Evolutionary conservation across 2,888 invertebrate species (phyloP), one percentile per base, ranked within the genome.

Genomic region (Lasioglossum pauxillum): DNA sequence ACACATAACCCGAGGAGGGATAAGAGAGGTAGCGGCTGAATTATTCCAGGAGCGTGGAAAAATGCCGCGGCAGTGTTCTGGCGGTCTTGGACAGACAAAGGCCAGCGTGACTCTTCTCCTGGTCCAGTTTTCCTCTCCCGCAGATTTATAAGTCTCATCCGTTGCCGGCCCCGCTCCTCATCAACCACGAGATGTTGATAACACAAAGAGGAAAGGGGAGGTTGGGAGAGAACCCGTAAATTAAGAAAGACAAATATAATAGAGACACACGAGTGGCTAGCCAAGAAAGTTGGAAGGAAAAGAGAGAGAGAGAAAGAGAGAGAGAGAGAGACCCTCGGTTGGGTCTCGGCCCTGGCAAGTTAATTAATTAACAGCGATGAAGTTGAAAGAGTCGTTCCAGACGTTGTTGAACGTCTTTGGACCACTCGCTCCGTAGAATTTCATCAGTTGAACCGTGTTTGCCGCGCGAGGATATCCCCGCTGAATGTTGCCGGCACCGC

Each of bases 211-310:
- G n/a, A 16, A 5, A 27, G 14, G n/a, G 8, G 31, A 44, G 69
- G 14, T 12, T 23, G 41, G 12, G 31, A 23, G 19, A 19, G 46
- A n/a, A n/a, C 14, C 8, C 23, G 31, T 71, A 53, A 41, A 79
- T 83, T 72, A 79, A 74, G 67, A 44, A 84, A 79, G 79, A 74
- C 67, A 85, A 85, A 85, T 85, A 76, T 74, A 84, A 84, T 84
- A 64, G 74, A 38, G n/a, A 46, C 75, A 69, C n/a, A n/a, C 74
- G 72, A 71, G 71, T 38, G 10, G n/a, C 38, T 23, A 41, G 14
- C 44, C 35, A 67, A 23, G 44, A 23, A 64, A 3, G 35, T 44
- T 10, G 16, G n/a, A 27, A 35, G 53, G 7, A 23, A 38, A 5
- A 35, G 14, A 7, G 44, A 46, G 31, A 7, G 16, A 10, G 10